These are phyloP conservation scores for Lithodes maja DNA, from an alignment of 2,888 invertebrate species.

Conservation along the genomic window DNA sequence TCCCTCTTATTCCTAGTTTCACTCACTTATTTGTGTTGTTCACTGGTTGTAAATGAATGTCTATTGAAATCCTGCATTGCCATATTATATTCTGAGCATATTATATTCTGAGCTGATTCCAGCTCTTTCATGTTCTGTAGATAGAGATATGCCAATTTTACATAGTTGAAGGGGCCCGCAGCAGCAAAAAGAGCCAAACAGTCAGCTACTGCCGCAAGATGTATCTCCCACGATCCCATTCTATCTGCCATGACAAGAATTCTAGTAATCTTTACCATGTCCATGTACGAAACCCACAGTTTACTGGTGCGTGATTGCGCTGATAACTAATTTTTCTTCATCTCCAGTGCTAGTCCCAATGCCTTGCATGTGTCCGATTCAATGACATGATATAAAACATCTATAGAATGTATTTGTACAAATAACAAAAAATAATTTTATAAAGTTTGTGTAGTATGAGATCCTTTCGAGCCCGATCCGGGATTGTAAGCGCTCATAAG, in stretches of 20 bases:
- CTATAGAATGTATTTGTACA: no score
- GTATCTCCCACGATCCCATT: conserved; percentile 46
- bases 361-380: background rate
- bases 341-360: background rate
- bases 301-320: conserved; percentile 28
- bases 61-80: conserved; percentile 57
- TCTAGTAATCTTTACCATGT: conserved; percentile 23
- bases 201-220: conserved; percentile 47
- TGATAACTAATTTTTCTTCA: conserved; percentile 22
- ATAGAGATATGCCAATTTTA: conserved; percentile 60
- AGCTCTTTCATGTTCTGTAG: conserved; percentile 41
- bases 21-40: conserved; percentile 58
- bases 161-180: conserved; percentile 52
- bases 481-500: no score
- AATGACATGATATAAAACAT: no score
- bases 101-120: conserved; percentile 19
- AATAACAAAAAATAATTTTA: no score
- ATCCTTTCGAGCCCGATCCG: no score
- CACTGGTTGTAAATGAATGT: conserved; percentile 36
- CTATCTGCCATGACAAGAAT: conserved; percentile 37
- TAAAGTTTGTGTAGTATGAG: no score
- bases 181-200: conserved; percentile 56
- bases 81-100: conserved; percentile 43
- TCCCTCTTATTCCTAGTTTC: conserved; percentile 50
- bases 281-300: conserved; percentile 22